These are phyloP conservation scores for Drosophila leonis DNA, from an alignment of 2,888 invertebrate genomes.

Conservation along the genomic window DNA sequence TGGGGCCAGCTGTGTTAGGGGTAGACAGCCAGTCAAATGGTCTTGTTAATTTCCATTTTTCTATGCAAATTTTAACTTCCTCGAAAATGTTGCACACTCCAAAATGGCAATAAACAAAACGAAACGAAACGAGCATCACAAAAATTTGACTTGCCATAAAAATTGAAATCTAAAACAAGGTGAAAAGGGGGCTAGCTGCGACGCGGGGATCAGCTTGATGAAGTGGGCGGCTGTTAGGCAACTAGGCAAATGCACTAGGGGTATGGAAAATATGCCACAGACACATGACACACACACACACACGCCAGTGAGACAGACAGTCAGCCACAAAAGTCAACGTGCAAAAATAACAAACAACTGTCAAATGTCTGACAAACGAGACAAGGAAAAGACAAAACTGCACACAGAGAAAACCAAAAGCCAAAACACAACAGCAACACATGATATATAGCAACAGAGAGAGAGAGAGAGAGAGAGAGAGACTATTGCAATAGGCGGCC, in stretches of 20 bases:
- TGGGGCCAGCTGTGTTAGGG: slow-evolving; percentile 10
- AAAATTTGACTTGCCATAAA: slow-evolving; percentile 80
- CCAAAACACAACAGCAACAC: slow-evolving; percentile 30
- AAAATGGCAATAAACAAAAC: slow-evolving; percentile 63
- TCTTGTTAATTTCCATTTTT: slow-evolving; percentile 83
- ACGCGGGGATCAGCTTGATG: slow-evolving; percentile 27
- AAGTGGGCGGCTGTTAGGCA: slow-evolving; percentile 78
- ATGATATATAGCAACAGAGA: slow-evolving; percentile 39
- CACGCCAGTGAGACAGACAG: slow-evolving; percentile 25
- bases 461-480: slow-evolving; percentile 33
- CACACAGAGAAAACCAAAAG: slow-evolving; percentile 44
- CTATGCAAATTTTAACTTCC: slow-evolving; percentile 83
- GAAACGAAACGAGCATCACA: slow-evolving; percentile 64
- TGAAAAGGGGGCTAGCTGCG: slow-evolving; percentile 8
- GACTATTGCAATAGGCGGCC: slow-evolving; percentile 38
- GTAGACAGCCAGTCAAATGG: slow-evolving; percentile 74
- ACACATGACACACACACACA: slow-evolving; percentile 58
- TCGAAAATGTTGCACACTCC: slow-evolving; percentile 66
- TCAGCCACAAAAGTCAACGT: slow-evolving; percentile 73
- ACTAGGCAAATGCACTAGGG: slow-evolving; percentile 35
- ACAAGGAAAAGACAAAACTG: slow-evolving; percentile 80
- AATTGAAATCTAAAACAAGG: slow-evolving; percentile 74
- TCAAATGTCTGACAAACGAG: slow-evolving; percentile 82
- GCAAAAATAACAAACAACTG: slow-evolving; percentile 82
- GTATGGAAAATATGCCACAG: slow-evolving; percentile 69